Evolutionary conservation across 2,113 vertebrate genomes (phyloP).

Genomic region (Cichladusa arquata): DNA sequence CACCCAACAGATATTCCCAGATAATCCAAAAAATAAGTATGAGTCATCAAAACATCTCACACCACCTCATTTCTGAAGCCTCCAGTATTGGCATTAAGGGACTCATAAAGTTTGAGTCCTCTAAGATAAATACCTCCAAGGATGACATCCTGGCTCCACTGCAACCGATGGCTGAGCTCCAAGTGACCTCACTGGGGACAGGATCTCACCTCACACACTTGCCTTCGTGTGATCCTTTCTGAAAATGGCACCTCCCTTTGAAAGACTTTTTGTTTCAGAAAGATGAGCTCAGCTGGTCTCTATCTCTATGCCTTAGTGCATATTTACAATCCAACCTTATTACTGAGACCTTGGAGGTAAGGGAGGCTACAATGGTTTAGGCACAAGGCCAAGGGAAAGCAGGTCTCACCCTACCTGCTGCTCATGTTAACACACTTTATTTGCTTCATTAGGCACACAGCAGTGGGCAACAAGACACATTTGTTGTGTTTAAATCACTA

Average conservation of each 20-base stretch:
- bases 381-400: not conserved
- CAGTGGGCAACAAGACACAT: not conserved
- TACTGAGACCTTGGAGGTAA: not conserved
- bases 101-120: not conserved
- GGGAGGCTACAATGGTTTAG: not conserved
- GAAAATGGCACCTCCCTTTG: not conserved
- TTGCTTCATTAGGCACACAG: not conserved
- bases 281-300: conserved; percentile 22
- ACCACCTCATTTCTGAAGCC: not conserved
- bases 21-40: not conserved
- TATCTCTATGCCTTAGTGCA: not conserved
- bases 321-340: not conserved
- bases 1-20: not conserved
- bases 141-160: not conserved
- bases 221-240: not conserved
- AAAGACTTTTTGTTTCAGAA: not conserved
- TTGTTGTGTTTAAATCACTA: not conserved
- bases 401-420: not conserved
- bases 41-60: not conserved
- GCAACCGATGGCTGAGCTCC: not conserved
- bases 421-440: not conserved
- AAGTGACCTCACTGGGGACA: not conserved
- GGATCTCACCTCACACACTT: not conserved
- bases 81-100: not conserved
- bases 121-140: not conserved